These are phyloP conservation scores for Exaiptasia diaphana DNA, from an alignment of 64 coral and sea anemone species.

Conservation along the genomic window DNA sequence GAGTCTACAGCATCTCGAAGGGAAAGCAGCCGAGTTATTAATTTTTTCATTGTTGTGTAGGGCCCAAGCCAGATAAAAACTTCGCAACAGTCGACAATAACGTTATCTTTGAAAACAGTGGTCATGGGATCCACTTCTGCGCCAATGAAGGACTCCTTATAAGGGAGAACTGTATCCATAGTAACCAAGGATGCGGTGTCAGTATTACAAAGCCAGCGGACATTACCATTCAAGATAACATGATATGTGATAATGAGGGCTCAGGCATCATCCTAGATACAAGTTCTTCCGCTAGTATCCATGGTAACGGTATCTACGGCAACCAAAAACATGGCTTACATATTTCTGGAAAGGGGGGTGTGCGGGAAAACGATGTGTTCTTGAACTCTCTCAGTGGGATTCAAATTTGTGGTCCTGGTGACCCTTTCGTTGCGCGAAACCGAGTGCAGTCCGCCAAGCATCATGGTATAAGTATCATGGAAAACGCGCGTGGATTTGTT, in stretches of 20 bases:
- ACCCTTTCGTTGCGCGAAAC: constrained; percentile 81
- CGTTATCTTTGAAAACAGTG: constrained; percentile 73
- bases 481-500: constrained; percentile 80
- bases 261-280: constrained; percentile 73
- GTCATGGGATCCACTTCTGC: constrained; percentile 74
- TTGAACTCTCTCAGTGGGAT: constrained; percentile 71
- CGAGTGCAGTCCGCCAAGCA: constrained; percentile 70
- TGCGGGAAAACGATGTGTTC: constrained; percentile 91
- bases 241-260: constrained; percentile 66
- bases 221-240: constrained; percentile 83
- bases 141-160: constrained; percentile 82
- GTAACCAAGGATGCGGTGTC: constrained; percentile 84
- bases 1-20: no score
- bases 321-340: constrained; percentile 75
- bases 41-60: constrained; percentile 22
- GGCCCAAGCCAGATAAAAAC: constrained; percentile 88
- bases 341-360: constrained; percentile 68
- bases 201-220: constrained; percentile 77
- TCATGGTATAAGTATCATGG: constrained; percentile 62
- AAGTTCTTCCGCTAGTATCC: constrained; percentile 62
- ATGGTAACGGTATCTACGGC: constrained; percentile 91
- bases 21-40: no score
- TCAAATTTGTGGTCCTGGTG: constrained; percentile 80
- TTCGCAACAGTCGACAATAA: constrained; percentile 83
- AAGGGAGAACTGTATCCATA: constrained; percentile 69